phyloP scores from a whole-genome alignment of 2,797 vertebrate species.

The Somateria mollissima region DNA sequence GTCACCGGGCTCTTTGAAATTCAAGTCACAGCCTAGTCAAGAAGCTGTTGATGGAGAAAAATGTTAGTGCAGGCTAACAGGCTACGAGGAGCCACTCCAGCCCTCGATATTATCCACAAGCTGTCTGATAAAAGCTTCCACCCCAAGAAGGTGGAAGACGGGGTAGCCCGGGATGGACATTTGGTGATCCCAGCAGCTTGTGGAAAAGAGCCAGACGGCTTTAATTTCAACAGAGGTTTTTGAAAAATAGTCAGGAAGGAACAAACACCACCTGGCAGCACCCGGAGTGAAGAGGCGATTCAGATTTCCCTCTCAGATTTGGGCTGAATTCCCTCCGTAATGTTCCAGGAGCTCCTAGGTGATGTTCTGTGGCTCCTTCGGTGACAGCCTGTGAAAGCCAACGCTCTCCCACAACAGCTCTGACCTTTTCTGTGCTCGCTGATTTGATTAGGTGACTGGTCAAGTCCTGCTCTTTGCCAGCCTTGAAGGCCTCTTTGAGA shows the following conservation, averaged over 20 bases:
- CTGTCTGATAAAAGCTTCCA: background rate
- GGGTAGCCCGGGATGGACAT: background rate
- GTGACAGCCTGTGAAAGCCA: background rate
- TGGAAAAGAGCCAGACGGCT: background rate
- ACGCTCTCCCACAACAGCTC: background rate
- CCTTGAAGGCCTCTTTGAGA: background rate
- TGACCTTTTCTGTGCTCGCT: slow-evolving; percentile 23
- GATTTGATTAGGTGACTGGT: background rate
- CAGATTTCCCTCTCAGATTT: background rate
- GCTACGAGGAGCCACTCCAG: background rate
- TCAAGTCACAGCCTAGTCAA: background rate
- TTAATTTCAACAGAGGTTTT: background rate
- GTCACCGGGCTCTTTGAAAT: background rate
- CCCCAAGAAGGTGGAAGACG: background rate
- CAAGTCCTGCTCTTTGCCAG: background rate
- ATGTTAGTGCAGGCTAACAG: background rate
- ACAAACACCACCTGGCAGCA: background rate
- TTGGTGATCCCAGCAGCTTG: background rate
- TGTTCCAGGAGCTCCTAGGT: background rate
- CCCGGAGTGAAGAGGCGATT: background rate
- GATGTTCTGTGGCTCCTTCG: background rate
- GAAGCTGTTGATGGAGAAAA: background rate
- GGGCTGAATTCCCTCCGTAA: background rate
- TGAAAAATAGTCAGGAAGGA: background rate
- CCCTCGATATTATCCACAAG: background rate